Evolutionary conservation across 2,797 vertebrate species (phyloP), one percentile per base, ranked within the genome.

Genomic region (Parauchenoglanis punctatus): DNA sequence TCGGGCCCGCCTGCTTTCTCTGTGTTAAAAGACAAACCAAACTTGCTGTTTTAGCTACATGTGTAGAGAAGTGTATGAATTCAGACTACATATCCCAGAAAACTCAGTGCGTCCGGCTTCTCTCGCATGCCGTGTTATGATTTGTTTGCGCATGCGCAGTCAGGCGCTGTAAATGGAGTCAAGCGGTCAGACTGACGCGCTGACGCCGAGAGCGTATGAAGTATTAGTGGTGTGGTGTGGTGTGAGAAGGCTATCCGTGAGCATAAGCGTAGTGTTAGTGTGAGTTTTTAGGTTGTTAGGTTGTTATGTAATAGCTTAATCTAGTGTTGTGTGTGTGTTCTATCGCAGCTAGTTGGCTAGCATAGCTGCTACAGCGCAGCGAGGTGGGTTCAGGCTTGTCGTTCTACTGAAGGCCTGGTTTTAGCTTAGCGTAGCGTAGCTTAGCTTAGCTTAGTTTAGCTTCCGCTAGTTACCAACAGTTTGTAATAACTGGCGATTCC

Each of bases 41-140:
- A 90, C 88, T 91, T 89, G 85, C 90, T 91, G 91, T 59, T 94
- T 92, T 90, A 88, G 85, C 82, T 83, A 85, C 89, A 80, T 80
- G 76, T 88, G 18, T 3, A 88, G 49, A 49, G 88, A 46, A 65
- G 80, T 75, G 82, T 49, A 3, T 18, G 8, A 0, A 85, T 3
- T 1, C 78, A 84, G 91, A 96, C 95, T 96, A 94, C 95, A 95
- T 92, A 89, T 94, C 95, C 96, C 95, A 92, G n/a, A 86, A 72
- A 81, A 44, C 89, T 3, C 8, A 3, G 11, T 4, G 44, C 13
- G 0, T 13, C 81, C 35, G 58, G 58, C 76, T n/a, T 72, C 58
- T 70, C 72, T n/a, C 80, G 20, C 52, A 58, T 83, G 61, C n/a
- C 83, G 73, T 88, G 78, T 80, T 89, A 4, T 81, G 85, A 49